Evolutionary conservation across 2,797 vertebrate species (phyloP).

Genomic region (Argyrosomus regius): DNA sequence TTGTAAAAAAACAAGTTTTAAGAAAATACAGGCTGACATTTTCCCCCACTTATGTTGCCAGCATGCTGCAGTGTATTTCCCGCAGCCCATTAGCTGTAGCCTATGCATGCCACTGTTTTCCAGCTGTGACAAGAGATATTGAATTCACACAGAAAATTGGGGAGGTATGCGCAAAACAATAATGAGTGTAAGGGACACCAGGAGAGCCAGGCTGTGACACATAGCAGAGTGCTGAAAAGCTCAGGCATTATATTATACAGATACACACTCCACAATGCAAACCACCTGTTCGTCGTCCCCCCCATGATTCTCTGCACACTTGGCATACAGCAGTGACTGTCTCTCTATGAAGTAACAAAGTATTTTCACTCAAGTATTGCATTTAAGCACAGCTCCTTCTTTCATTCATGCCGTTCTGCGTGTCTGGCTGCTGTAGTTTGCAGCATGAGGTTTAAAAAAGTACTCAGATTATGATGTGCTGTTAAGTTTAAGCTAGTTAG

Average conservation of each 20-base stretch:
- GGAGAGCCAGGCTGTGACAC: constrained; percentile 52
- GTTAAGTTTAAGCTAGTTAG: neutral
- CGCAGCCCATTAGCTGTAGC: constrained; percentile 59
- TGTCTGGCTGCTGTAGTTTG: neutral
- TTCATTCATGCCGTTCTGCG: too few species aligned
- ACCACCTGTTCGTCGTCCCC: constrained; percentile 53
- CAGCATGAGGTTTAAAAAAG: neutral
- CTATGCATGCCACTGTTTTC: constrained; percentile 40
- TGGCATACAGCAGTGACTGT: neutral
- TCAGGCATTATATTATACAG: constrained; percentile 14
- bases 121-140: constrained; percentile 63
- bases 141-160: constrained; percentile 57
- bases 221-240: constrained; percentile 18
- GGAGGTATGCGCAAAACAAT: constrained; percentile 57
- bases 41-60: constrained; percentile 34
- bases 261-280: constrained; percentile 28
- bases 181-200: constrained; percentile 57
- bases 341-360: neutral
- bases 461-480: neutral
- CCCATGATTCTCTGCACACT: constrained; percentile 18
- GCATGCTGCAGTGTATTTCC: constrained; percentile 36
- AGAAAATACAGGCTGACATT: constrained; percentile 42
- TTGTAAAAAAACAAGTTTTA: constrained; percentile 10
- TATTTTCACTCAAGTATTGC: neutral
- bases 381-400: neutral